Evolutionary conservation across 2,113 vertebrate genomes (phyloP).

Genomic region (Shinisaurus crocodilurus): DNA sequence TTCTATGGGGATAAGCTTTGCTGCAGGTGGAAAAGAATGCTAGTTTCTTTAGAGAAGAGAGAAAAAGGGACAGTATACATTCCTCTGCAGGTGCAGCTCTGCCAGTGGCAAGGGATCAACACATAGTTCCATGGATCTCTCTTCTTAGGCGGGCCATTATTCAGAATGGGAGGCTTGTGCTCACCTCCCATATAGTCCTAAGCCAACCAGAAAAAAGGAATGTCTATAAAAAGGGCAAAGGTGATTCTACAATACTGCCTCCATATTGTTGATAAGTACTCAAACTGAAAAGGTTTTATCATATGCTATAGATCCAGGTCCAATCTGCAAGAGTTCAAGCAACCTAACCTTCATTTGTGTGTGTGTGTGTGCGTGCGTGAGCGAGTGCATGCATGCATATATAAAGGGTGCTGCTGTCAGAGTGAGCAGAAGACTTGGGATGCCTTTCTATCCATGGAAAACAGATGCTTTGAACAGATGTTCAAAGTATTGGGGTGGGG

Average conservation of each 20-base stretch:
- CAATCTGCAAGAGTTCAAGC: background rate
- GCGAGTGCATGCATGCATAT: too few relatives aligned
- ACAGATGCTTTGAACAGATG: slow-evolving; percentile 7
- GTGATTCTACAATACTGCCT: background rate
- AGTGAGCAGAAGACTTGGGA: background rate
- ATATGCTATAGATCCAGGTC: background rate
- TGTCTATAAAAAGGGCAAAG: background rate
- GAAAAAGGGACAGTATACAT: background rate
- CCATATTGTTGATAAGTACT: background rate
- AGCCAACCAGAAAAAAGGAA: background rate
- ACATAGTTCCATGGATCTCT: background rate
- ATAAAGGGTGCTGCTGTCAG: background rate
- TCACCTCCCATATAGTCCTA: background rate
- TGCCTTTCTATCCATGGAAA: slow-evolving; percentile 27
- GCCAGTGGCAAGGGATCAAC: too few relatives aligned
- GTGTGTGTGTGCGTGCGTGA: background rate
- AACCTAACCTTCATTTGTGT: background rate
- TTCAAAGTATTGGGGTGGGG: slow-evolving; percentile 33
- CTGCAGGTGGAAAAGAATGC: background rate
- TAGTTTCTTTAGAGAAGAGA: background rate
- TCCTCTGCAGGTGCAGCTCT: background rate
- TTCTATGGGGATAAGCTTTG: background rate
- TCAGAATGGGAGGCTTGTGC: background rate
- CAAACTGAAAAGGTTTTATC: background rate
- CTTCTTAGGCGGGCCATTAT: background rate